phyloP scores from a whole-genome alignment of 2,113 vertebrate species.

The Psophia crepitans region DNA sequence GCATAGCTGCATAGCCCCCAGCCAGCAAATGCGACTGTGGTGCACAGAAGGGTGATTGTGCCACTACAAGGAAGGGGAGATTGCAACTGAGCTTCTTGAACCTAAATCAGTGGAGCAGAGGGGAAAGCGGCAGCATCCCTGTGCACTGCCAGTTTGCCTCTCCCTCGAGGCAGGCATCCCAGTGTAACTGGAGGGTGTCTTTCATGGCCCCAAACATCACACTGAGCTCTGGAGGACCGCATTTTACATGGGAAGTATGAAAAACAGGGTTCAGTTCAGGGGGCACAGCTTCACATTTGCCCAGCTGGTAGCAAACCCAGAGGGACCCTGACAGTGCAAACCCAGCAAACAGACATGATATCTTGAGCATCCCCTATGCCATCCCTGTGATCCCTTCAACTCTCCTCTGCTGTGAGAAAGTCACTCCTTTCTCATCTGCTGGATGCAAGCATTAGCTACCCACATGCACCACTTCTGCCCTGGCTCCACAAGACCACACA shows the following conservation, averaged over 20 bases:
- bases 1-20: accelerated
- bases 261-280: accelerated
- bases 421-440: background rate
- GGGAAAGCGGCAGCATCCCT: accelerated
- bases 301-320: background rate
- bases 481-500: background rate
- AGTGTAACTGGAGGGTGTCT: background rate
- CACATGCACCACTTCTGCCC: accelerated
- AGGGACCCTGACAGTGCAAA: background rate
- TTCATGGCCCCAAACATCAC: background rate
- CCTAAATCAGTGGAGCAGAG: background rate
- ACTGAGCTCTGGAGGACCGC: background rate
- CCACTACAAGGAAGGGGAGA: background rate
- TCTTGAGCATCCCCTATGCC: background rate
- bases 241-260: background rate
- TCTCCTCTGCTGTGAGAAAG: background rate
- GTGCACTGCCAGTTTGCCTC: background rate
- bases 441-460: background rate
- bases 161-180: background rate
- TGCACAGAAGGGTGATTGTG: background rate
- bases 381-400: background rate
- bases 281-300: accelerated
- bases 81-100: background rate
- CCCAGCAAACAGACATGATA: accelerated
- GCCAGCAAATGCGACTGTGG: accelerated